These are phyloP conservation scores for Otus sunia DNA, from an alignment of 2,113 vertebrate genomes.

Conservation along the genomic window DNA sequence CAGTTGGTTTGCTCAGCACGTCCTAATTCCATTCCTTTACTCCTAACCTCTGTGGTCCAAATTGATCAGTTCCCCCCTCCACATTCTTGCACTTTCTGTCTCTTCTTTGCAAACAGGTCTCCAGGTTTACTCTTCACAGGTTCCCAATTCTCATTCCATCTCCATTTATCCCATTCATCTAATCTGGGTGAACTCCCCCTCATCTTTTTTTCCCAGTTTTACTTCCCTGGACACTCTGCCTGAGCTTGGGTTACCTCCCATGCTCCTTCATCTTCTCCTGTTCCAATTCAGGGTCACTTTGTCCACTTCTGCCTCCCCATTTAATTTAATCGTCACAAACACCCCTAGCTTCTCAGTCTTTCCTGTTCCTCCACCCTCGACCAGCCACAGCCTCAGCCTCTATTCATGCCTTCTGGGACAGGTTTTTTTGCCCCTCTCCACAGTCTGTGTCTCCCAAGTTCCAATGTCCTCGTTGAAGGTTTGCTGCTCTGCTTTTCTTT, in stretches of 20 bases:
- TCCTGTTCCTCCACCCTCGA: background rate
- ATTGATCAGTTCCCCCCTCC: background rate
- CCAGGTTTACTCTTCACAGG: background rate
- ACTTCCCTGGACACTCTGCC: background rate
- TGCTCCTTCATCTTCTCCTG: background rate
- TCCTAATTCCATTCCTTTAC: background rate
- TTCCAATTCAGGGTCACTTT: background rate
- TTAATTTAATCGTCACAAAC: background rate
- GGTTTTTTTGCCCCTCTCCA: background rate
- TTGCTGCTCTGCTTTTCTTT: background rate
- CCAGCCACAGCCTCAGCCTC: background rate
- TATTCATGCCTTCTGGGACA: accelerated
- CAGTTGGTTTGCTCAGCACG: background rate
- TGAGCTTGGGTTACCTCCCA: background rate
- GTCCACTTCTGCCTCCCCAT: background rate
- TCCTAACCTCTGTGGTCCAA: background rate
- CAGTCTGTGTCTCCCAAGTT: background rate
- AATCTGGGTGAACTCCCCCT: background rate
- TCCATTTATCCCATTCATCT: background rate
- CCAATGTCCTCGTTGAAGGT: background rate
- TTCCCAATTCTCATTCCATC: background rate
- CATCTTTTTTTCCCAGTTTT: background rate
- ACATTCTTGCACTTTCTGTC: background rate
- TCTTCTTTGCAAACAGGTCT: background rate
- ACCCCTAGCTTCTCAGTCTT: background rate